Conservation (phyloP, 2,888 invertebrate species). For the Brenthis ino region DNA sequence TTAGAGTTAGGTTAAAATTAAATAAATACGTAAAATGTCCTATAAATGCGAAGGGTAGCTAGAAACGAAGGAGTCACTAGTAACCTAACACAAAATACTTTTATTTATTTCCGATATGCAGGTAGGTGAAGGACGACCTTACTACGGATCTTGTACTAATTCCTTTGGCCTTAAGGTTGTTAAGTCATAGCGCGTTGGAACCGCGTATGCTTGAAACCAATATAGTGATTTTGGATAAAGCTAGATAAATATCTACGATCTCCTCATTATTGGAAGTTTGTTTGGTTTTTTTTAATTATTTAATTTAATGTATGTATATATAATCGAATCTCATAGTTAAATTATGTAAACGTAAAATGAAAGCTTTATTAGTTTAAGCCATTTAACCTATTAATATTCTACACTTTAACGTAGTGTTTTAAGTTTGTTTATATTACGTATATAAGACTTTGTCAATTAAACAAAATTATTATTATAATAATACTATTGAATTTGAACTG, state of each 20-base stretch:
- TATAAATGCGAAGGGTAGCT: no score
- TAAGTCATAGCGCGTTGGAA: no score
- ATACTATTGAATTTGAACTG: background rate
- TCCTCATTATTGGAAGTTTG: constrained; percentile 23
- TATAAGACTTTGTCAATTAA: constrained; percentile 17
- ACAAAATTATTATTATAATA: constrained; percentile 10
- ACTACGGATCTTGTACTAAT: no score
- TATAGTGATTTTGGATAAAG: background rate
- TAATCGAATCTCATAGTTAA: constrained; percentile 59
- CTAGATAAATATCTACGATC: constrained; percentile 18
- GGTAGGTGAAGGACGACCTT: no score
- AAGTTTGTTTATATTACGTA: constrained; percentile 9
- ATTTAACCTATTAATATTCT: constrained; percentile 24
- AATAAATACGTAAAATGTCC: no score
- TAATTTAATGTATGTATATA: constrained; percentile 44
- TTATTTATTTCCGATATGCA: no score
- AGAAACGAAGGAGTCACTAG: no score
- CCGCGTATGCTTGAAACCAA: background rate
- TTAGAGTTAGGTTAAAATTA: no score
- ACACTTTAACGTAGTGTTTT: constrained; percentile 25
- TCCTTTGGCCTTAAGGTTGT: no score
- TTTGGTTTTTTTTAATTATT: constrained; percentile 23
- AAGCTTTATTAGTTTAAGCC: constrained; percentile 76
- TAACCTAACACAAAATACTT: no score
- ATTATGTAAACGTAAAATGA: constrained; percentile 60